These are phyloP conservation scores for Cryptosula pallasiana DNA, from an alignment of 2,888 invertebrate genomes.

Conservation along the genomic window DNA sequence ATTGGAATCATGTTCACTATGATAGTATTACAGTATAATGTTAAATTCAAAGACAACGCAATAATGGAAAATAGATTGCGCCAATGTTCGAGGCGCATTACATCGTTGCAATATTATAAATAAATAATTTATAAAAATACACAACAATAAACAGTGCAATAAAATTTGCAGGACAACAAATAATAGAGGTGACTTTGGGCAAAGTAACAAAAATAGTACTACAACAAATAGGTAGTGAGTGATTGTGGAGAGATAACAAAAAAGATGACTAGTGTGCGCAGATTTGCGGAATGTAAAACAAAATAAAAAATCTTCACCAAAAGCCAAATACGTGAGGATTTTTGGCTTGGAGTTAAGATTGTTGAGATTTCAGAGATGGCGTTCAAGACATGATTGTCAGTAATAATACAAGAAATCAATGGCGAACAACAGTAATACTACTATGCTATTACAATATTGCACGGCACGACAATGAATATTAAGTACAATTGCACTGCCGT, in stretches of 20 bases:
- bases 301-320: slow-evolving; percentile 16
- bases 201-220: slow-evolving; percentile 23
- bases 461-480: slow-evolving; percentile 7
- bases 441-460: slow-evolving; percentile 10
- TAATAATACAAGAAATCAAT: slow-evolving; percentile 7
- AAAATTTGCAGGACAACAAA: slow-evolving; percentile 23
- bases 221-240: slow-evolving; percentile 9
- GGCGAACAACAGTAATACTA: slow-evolving; percentile 18
- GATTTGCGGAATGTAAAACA: slow-evolving; percentile 21
- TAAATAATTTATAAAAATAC: slow-evolving; percentile 23
- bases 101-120: neutral
- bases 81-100: neutral
- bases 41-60: neutral
- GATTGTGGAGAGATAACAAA: slow-evolving; percentile 11
- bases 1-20: slow-evolving; percentile 21
- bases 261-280: slow-evolving; percentile 22
- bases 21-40: slow-evolving; percentile 6
- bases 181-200: neutral
- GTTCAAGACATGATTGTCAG: neutral
- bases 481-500: slow-evolving; percentile 12
- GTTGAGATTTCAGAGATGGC: slow-evolving; percentile 12
- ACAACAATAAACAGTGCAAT: slow-evolving; percentile 24
- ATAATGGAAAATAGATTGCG: neutral
- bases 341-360: neutral
- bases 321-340: neutral